Evolutionary conservation across 2,113 vertebrate genomes (phyloP).

Genomic region (Microcebus jonahi): DNA sequence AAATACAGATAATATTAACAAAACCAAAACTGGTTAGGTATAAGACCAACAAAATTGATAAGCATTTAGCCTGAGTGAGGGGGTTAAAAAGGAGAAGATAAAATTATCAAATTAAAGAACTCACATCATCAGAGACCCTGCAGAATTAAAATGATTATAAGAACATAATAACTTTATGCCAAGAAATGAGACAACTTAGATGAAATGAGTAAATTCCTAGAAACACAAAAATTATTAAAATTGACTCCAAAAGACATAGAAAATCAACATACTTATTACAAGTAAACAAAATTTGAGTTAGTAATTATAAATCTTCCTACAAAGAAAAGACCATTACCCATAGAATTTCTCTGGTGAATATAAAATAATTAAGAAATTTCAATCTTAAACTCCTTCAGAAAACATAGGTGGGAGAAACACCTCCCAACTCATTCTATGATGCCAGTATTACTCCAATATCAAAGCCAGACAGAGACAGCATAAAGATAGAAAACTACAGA

Average conservation of each 20-base stretch:
- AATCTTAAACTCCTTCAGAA: background rate
- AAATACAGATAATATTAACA: background rate
- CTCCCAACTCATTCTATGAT: background rate
- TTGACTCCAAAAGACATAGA: background rate
- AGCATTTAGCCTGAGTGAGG: background rate
- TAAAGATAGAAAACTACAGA: background rate
- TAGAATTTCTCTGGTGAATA: background rate
- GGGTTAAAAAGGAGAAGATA: background rate
- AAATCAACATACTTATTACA: background rate
- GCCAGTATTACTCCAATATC: background rate
- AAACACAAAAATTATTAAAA: background rate
- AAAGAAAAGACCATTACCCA: background rate
- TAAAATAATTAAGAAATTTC: background rate
- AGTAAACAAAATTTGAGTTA: background rate
- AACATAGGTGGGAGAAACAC: rapidly evolving
- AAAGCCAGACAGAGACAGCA: background rate
- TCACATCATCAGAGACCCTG: background rate
- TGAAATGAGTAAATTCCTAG: background rate
- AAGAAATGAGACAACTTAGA: background rate
- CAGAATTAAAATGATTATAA: background rate
- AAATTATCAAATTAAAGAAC: background rate
- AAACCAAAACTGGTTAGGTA: background rate
- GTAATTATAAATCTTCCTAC: background rate
- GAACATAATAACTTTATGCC: background rate
- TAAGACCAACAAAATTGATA: background rate